These are phyloP conservation scores for Caretta caretta DNA, from an alignment of 2,113 vertebrate genomes.

Conservation along the genomic window DNA sequence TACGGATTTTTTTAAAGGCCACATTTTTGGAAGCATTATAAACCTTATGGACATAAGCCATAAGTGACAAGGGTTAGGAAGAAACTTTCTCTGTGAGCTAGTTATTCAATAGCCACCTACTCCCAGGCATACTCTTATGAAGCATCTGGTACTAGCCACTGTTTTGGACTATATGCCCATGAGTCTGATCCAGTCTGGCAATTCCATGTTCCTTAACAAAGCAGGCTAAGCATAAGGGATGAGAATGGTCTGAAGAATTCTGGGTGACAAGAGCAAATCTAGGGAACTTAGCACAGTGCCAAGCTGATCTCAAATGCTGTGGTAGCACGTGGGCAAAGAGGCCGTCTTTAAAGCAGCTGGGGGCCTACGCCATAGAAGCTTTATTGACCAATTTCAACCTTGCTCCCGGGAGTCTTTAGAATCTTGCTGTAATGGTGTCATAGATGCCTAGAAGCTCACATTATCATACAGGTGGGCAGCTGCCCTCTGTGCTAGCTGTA, in stretches of 20 bases:
- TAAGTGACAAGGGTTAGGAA: background rate
- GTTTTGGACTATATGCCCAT: background rate
- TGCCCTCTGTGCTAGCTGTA: background rate
- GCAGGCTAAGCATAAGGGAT: background rate
- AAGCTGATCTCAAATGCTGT: background rate
- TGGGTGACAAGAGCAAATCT: background rate
- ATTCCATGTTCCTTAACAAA: background rate
- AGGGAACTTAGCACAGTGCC: background rate
- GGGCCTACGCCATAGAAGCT: background rate
- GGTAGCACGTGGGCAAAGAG: background rate
- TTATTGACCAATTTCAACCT: background rate
- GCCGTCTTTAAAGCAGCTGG: background rate
- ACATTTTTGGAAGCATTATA: background rate
- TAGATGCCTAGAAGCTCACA: background rate
- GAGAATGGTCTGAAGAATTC: background rate
- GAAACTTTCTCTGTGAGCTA: background rate
- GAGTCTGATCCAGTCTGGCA: background rate
- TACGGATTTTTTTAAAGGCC: background rate
- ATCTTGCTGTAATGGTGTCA: background rate
- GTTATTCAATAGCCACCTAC: background rate
- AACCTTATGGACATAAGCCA: background rate
- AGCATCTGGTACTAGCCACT: background rate
- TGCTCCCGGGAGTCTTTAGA: background rate
- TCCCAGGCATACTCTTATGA: background rate
- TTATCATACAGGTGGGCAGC: background rate